Percentiles rank a stretch among this genome's conserved stretches.
These are phyloP conservation scores for Alsophila aescularia DNA, from an alignment of 2,888 invertebrate genomes.

Conservation along the genomic window DNA sequence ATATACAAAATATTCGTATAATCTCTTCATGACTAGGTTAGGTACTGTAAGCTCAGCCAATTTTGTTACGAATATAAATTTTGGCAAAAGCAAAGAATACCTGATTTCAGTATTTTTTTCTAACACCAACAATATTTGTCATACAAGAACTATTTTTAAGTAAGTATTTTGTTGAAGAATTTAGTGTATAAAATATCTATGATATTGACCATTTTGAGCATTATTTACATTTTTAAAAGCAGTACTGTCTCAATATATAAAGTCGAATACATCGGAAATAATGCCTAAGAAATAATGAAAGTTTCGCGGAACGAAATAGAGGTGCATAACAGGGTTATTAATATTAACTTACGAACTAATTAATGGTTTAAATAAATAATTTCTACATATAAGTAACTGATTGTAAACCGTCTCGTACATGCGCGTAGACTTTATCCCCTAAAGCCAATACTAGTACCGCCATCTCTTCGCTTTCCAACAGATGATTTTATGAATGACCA, in stretches of 20 bases:
- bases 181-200: constrained; percentile 30
- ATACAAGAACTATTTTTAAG: constrained; percentile 6
- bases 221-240: constrained; percentile 67
- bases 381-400: constrained; percentile 64
- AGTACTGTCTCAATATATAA: constrained; percentile 61
- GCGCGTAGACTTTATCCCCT: constrained; percentile 79
- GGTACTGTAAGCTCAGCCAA: constrained; percentile 63
- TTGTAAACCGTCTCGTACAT: constrained; percentile 68
- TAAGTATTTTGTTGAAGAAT: constrained; percentile 1
- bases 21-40: constrained; percentile 78
- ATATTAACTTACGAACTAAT: constrained; percentile 67
- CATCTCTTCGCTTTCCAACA: constrained; percentile 52
- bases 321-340: constrained; percentile 51
- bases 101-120: constrained; percentile 45
- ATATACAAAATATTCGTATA: constrained; percentile 78
- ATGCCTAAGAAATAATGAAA: constrained; percentile 20
- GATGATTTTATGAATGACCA: constrained; percentile 32
- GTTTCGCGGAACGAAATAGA: constrained; percentile 34
- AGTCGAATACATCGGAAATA: constrained; percentile 60
- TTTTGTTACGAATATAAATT: constrained; percentile 48
- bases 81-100: constrained; percentile 49
- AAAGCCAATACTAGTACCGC: constrained; percentile 82
- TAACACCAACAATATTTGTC: constrained; percentile 12
- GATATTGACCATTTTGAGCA: constrained; percentile 52
- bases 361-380: constrained; percentile 73